A percentile compares a stretch with the other conserved stretches of the same genome.
Conservation (phyloP, 2,797 vertebrate species). For the Paguma larvata region DNA sequence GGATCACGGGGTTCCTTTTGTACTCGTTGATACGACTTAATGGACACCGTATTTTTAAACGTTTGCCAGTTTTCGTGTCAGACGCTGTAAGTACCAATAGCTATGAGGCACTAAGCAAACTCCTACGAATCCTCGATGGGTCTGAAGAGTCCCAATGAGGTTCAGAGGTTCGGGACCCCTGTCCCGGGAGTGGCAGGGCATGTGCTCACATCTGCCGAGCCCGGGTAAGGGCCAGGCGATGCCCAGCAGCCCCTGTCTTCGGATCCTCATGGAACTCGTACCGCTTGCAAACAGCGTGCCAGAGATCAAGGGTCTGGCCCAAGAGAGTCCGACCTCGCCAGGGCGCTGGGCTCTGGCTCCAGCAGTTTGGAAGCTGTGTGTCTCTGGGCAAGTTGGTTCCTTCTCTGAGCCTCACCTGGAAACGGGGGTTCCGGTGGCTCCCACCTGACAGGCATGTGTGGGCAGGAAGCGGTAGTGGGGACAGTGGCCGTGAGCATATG, state of each 20-base stretch:
- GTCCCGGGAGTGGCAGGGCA: accelerated
- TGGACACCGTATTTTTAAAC: background rate
- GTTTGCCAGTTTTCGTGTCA: background rate
- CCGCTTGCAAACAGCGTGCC: background rate
- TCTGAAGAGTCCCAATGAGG: background rate
- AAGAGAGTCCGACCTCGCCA: background rate
- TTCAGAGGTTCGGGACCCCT: too few species aligned
- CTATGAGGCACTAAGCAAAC: background rate
- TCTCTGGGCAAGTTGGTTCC: background rate
- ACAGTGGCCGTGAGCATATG: accelerated
- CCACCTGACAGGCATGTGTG: background rate
- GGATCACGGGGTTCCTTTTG: background rate
- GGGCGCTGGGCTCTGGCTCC: background rate
- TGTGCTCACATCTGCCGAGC: background rate
- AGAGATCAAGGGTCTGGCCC: background rate
- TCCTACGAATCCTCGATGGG: background rate
- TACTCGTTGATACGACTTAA: background rate
- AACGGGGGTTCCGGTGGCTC: background rate
- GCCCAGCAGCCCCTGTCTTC: background rate
- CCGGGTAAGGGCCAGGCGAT: background rate
- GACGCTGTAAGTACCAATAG: background rate
- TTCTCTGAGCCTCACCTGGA: background rate
- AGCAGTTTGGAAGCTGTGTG: background rate
- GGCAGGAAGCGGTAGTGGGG: background rate
- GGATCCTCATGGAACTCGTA: background rate